A percentile compares a stretch with the other conserved stretches of the same genome.
Evolutionary conservation across 2,113 vertebrate genomes (phyloP).

Genomic region (Vanacampus margaritifer): DNA sequence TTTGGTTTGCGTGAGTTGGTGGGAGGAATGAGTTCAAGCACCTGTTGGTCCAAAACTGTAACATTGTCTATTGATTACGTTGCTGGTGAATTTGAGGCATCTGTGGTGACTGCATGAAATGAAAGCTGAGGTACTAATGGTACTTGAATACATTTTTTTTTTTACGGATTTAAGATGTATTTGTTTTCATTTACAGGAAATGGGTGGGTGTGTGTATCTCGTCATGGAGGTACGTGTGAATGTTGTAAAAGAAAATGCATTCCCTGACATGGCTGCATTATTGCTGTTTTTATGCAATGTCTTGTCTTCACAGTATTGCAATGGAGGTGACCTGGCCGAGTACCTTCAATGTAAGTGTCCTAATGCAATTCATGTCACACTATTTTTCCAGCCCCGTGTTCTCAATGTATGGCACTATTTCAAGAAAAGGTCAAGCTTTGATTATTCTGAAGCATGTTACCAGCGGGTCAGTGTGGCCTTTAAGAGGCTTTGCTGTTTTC

Average conservation of each 20-base stretch:
- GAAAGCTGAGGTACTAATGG: neutral
- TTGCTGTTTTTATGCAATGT: neutral
- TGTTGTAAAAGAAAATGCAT: constrained; percentile 1
- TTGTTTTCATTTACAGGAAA: constrained; percentile 76
- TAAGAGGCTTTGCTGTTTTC: constrained; percentile 31
- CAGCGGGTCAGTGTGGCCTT: constrained; percentile 4
- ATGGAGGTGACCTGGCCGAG: constrained; percentile 94
- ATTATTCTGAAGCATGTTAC: constrained; percentile 19
- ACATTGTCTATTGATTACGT: constrained; percentile 5
- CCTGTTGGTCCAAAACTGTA: constrained; percentile 9
- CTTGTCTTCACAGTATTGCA: constrained; percentile 84
- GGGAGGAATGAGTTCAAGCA: constrained; percentile 22
- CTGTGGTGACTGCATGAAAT: neutral
- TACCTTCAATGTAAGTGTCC: constrained; percentile 92
- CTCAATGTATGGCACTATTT: neutral
- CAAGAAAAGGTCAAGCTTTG: neutral
- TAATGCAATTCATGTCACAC: constrained; percentile 1
- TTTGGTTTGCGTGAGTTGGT: constrained; percentile 3
- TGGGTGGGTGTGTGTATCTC: constrained; percentile 92
- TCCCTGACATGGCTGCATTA: neutral
- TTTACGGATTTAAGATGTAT: constrained; percentile 20
- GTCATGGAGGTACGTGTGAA: constrained; percentile 92
- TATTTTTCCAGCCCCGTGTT: constrained; percentile 8
- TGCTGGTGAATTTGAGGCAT: neutral
- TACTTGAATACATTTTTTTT: neutral